phyloP scores from a whole-genome alignment of 2,113 vertebrate species.

The Tyto alba region DNA sequence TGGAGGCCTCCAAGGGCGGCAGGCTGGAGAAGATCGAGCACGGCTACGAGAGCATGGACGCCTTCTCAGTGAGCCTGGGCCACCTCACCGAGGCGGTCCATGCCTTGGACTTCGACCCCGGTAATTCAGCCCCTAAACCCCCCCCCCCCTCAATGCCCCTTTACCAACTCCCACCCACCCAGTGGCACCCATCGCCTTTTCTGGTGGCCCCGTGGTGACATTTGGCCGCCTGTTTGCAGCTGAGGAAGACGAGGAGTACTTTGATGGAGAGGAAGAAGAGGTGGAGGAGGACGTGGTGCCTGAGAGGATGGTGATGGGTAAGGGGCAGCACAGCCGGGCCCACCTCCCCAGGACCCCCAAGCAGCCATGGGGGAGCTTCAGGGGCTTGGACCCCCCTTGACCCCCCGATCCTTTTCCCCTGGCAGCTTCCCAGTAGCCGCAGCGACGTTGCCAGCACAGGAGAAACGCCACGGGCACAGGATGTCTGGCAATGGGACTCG shows the following conservation, averaged over 20 bases:
- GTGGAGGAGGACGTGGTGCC: slow-evolving; percentile 41
- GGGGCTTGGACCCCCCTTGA: background rate
- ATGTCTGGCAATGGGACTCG: background rate
- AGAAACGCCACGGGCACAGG: background rate
- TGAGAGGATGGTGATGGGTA: slow-evolving; percentile 62
- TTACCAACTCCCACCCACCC: rapidly evolving
- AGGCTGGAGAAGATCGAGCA: slow-evolving; percentile 85
- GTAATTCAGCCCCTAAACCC: slow-evolving; percentile 18
- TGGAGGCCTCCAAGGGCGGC: slow-evolving; percentile 86
- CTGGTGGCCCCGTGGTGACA: background rate
- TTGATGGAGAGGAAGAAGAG: slow-evolving; percentile 65
- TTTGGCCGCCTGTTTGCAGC: background rate
- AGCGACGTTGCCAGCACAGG: background rate
- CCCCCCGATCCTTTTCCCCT: background rate
- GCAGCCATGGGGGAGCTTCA: rapidly evolving
- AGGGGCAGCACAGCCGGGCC: background rate
- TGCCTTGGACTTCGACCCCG: slow-evolving; percentile 80
- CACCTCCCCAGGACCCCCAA: background rate
- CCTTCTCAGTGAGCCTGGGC: slow-evolving; percentile 85
- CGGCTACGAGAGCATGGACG: slow-evolving; percentile 93
- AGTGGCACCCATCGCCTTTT: rapidly evolving
- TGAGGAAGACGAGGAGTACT: slow-evolving; percentile 73
- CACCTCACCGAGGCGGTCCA: slow-evolving; percentile 74
- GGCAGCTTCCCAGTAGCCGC: slow-evolving; percentile 44
- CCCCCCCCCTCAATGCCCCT: rapidly evolving